These are phyloP conservation scores for Lacerta viridis DNA, from an alignment of 2,797 vertebrate genomes.

Conservation along the genomic window DNA sequence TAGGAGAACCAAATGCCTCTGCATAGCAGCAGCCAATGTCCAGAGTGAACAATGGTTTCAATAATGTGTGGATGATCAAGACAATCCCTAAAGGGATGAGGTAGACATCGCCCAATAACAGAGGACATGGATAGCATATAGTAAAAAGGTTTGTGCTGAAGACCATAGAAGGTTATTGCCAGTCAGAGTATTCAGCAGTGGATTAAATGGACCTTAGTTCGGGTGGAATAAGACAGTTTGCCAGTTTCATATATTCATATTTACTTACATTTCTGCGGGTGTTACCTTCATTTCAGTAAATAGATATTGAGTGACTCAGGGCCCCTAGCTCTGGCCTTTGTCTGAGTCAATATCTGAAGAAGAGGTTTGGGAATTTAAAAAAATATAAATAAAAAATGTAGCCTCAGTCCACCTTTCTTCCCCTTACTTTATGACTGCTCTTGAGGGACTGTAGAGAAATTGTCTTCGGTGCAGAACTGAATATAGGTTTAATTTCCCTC, in stretches of 20 bases:
- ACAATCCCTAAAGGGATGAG: neutral
- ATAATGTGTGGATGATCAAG: neutral
- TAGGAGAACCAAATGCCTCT: neutral
- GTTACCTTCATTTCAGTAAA: neutral
- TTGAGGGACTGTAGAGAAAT: neutral
- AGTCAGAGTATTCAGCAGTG: neutral
- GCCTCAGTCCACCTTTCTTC: neutral
- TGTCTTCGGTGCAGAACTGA: neutral
- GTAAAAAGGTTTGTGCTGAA: neutral
- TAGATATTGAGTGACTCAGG: neutral
- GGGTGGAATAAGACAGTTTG: too few species aligned
- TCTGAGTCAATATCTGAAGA: neutral
- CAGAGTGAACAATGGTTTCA: neutral
- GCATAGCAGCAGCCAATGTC: neutral
- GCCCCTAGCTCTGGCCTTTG: neutral
- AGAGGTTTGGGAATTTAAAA: neutral
- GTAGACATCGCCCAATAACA: neutral
- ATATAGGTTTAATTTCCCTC: neutral
- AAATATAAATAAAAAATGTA: neutral
- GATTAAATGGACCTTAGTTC: too few species aligned
- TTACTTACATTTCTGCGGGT: too few species aligned
- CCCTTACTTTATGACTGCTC: neutral
- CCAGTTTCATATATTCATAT: too few species aligned
- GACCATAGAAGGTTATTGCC: neutral
- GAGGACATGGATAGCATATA: neutral